These are phyloP conservation scores for Dryobates pubescens DNA, from an alignment of 2,797 vertebrate genomes.

Conservation along the genomic window DNA sequence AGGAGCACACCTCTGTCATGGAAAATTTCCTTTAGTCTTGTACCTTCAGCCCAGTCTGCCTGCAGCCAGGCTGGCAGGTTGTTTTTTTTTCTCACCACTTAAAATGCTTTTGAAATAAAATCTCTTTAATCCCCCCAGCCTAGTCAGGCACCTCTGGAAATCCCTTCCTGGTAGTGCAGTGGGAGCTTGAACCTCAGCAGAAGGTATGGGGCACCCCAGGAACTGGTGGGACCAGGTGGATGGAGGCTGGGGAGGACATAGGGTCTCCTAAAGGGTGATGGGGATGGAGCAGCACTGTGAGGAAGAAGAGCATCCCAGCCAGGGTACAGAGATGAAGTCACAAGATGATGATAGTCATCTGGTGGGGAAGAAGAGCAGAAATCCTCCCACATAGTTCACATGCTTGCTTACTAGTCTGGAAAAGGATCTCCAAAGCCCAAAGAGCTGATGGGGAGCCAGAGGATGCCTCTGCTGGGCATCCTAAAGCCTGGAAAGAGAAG, in stretches of 20 bases:
- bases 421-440: background rate
- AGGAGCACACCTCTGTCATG: constrained; percentile 50
- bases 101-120: constrained; percentile 51
- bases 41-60: constrained; percentile 39
- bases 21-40: constrained; percentile 57
- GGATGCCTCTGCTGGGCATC: background rate
- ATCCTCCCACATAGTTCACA: background rate
- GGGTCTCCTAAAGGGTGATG: background rate
- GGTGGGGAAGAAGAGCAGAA: background rate
- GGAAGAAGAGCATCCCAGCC: accelerated
- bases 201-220: accelerated
- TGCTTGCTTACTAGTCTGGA: background rate
- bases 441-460: accelerated
- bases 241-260: background rate
- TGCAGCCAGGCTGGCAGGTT: background rate
- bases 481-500: background rate
- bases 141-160: constrained; percentile 4
- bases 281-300: background rate
- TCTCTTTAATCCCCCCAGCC: background rate
- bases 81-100: background rate
- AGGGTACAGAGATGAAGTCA: background rate
- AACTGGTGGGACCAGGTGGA: background rate
- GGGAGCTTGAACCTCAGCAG: background rate
- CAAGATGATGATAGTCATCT: no score
- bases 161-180: background rate